Base-by-base conservation (phyloP, 2,797 vertebrate species). In the Stomatorhinus walkeri region DNA sequence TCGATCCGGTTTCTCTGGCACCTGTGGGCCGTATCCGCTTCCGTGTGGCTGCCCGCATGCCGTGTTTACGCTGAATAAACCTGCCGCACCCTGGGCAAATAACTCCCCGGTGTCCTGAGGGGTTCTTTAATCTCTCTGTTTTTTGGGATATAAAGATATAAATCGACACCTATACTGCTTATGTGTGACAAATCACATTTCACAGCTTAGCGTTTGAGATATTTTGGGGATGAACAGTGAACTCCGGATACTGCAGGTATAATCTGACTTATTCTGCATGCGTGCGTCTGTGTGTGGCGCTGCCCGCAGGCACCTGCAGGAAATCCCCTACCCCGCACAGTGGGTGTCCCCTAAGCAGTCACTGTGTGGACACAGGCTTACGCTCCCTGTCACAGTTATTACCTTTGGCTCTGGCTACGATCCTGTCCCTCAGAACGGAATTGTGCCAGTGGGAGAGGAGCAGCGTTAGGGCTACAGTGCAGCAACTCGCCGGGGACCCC, bases 61-160 rank as follows among this genome's bases (percentile, higher is more conserved):
- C 86, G 8, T 87, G 12, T 87, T 87, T 87, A 87, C 22, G 14
- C n/a, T 87, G 56, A 12, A 64, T 28, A 64, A 46, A 64, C 22
- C 40, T 64, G 40, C 56, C n/a, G 86, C 86, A 14, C 86, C 86
- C 46, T 87, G 43, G 56, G 56, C 40, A 64, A 87, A 87, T 46
- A 87, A 12, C 56, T 85, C 49, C 2, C 1, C 46, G 0, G 14
- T 79, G 16, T 8, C 72, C 72, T 7, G 36, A 79, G 16, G 12
- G 28, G 24, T 28, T 36, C 10, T 72, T 36, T 72, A 72, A 16
- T 14, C 85, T 56, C 6, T 28, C 0, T 16, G 7, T 85, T 72
- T 32, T 32, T 36, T 14, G 8, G 49, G 12, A 83, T 83, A 43
- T 48, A 83, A 19, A n/a, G n/a, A 85, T 85, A 85, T 52, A 52